These are phyloP conservation scores for Buteo buteo DNA, from an alignment of 2,113 vertebrate genomes.

Conservation along the genomic window DNA sequence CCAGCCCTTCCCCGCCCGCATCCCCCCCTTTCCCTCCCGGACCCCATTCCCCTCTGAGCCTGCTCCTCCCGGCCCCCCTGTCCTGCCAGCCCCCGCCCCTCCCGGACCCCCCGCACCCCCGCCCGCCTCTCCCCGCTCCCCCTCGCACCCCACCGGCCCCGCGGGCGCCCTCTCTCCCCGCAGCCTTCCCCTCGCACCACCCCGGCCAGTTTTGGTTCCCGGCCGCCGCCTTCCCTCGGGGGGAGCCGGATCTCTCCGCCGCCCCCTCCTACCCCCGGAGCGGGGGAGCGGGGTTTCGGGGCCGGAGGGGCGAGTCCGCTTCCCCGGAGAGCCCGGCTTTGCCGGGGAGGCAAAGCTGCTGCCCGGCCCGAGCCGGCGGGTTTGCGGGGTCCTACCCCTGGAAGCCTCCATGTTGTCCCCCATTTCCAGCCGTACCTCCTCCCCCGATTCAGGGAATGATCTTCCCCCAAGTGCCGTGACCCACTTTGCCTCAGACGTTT, in stretches of 20 bases:
- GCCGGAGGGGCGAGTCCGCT: neutral
- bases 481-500: neutral
- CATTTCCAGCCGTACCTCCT: neutral
- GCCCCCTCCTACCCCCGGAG: neutral
- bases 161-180: no score
- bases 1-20: no score
- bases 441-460: neutral
- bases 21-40: no score
- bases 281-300: neutral
- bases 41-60: no score
- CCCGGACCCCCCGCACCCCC: no score
- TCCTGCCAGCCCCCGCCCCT: no score
- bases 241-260: neutral
- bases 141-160: no score
- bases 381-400: neutral
- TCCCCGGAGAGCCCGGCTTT: neutral
- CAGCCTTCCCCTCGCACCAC: no score
- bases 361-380: neutral
- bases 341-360: neutral
- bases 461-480: neutral
- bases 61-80: no score
- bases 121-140: no score
- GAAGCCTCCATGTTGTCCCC: neutral
- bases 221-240: slow-evolving; percentile 2
- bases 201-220: no score